A percentile compares a stretch with the other conserved stretches of the same genome.
Evolutionary conservation across 2,888 invertebrate species (phyloP).

Genomic region (Pandemis cinnamomeana): DNA sequence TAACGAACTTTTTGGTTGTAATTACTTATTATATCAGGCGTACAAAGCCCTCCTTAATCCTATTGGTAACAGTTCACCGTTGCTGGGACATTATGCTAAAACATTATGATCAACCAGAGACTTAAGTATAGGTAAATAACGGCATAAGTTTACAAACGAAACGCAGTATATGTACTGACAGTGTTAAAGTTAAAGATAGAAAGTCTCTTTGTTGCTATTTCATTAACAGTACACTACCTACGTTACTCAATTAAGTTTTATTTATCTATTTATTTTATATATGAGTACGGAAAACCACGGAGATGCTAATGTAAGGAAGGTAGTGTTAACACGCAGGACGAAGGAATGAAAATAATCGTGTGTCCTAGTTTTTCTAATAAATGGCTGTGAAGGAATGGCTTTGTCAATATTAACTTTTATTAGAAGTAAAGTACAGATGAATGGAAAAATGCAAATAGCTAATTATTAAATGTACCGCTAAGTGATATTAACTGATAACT

Average conservation of each 20-base stretch:
- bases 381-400: conserved; percentile 34
- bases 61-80: conserved; percentile 84
- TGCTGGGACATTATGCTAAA: conserved; percentile 79
- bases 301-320: conserved; percentile 9
- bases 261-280: conserved; percentile 30
- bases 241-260: conserved; percentile 33
- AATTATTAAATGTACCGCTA: background rate
- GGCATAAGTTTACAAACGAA: conserved; percentile 66
- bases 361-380: conserved; percentile 20
- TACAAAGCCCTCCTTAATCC: conserved; percentile 67
- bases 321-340: background rate
- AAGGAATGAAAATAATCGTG: conserved; percentile 21
- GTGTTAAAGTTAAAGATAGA: conserved; percentile 61
- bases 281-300: conserved; percentile 21
- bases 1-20: conserved; percentile 84
- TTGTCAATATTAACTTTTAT: background rate
- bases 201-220: conserved; percentile 54
- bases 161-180: conserved; percentile 74
- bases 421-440: conserved; percentile 11
- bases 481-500: background rate
- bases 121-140: conserved; percentile 59
- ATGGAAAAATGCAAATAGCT: conserved; percentile 13
- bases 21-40: conserved; percentile 77
- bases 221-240: conserved; percentile 36
- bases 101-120: conserved; percentile 74